Conservation (phyloP, 2,113 vertebrate species). For the Ageneiosus marmoratus region DNA sequence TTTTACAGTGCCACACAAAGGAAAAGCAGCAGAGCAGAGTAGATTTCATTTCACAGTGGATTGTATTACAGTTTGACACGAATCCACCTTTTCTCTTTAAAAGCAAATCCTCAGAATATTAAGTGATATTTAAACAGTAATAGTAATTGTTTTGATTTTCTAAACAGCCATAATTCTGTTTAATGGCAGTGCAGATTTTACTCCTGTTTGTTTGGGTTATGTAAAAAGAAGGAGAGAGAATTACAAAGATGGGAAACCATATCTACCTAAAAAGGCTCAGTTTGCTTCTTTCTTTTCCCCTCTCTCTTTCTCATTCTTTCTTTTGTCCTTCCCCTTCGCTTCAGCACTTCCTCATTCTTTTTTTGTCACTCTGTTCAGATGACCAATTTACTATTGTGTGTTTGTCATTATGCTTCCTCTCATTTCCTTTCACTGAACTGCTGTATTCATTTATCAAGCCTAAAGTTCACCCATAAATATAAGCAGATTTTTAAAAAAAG, state of each 20-base stretch:
- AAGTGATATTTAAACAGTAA: background rate
- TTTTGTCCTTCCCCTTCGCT: background rate
- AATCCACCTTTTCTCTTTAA: background rate
- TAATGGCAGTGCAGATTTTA: background rate
- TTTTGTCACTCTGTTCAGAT: background rate
- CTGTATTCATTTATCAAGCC: background rate
- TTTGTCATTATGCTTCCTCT: background rate
- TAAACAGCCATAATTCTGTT: background rate
- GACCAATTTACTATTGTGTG: background rate
- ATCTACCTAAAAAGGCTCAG: background rate
- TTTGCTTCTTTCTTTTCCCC: background rate
- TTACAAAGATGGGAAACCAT: background rate
- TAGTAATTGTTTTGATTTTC: background rate
- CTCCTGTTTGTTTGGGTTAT: background rate
- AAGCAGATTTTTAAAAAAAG: background rate
- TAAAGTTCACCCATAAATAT: background rate
- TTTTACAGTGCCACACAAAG: background rate
- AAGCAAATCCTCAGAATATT: background rate
- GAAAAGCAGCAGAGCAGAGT: background rate
- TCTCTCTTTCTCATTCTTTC: background rate
- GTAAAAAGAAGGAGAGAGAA: background rate
- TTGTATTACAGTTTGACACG: background rate
- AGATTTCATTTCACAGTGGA: background rate
- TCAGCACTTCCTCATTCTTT: slow-evolving; percentile 7
- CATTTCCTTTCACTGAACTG: background rate